Conservation (phyloP, 2,797 vertebrate genomes). For the Rhinophrynus dorsalis region DNA sequence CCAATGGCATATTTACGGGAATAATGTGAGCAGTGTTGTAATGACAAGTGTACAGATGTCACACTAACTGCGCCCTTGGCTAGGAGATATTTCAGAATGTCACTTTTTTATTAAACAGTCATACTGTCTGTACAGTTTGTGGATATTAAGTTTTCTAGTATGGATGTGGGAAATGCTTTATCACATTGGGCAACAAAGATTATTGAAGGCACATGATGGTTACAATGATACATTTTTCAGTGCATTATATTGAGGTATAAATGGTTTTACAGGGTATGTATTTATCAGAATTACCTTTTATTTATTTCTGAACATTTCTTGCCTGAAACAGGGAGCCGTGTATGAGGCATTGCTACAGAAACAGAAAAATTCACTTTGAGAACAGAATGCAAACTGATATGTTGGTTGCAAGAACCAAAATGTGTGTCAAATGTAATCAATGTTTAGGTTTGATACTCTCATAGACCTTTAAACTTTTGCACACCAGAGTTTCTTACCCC, state of each 20-base stretch:
- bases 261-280: constrained; percentile 3
- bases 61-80: constrained; percentile 73
- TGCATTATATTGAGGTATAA: constrained; percentile 12
- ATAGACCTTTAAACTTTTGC: no score
- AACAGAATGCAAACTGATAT: no score
- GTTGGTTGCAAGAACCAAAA: no score
- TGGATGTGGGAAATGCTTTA: constrained; percentile 18
- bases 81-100: constrained; percentile 70
- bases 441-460: no score
- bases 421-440: no score
- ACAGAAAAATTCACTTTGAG: not conserved
- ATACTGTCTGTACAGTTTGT: constrained; percentile 51
- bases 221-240: constrained; percentile 28
- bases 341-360: not conserved
- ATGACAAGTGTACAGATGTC: constrained; percentile 83
- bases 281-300: constrained; percentile 32
- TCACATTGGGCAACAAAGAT: constrained; percentile 31
- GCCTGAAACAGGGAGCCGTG: constrained; percentile 5
- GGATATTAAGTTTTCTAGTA: constrained; percentile 43
- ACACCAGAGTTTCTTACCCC: no score
- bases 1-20: constrained; percentile 69
- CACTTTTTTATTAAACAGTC: constrained; percentile 60
- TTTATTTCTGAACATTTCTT: constrained; percentile 16
- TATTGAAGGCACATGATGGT: constrained; percentile 20
- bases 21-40: constrained; percentile 65